A percentile compares a stretch with the other conserved stretches of the same genome.
Conservation (phyloP, 2,113 vertebrate genomes). For the Patagioenas fasciata region DNA sequence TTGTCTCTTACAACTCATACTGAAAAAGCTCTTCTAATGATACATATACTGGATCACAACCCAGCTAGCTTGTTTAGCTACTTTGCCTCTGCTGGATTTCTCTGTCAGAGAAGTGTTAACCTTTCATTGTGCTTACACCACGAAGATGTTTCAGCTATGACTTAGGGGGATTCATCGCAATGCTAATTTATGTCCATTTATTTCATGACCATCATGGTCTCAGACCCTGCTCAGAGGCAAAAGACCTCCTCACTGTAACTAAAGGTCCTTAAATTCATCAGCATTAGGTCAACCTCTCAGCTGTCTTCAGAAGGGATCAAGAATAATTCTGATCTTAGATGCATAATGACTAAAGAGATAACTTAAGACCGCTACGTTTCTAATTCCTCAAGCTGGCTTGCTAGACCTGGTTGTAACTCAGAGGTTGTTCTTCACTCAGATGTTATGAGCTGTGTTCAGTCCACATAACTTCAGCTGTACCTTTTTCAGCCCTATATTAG, state of each 20-base stretch:
- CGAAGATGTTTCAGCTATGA: background rate
- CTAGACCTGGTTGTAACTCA: background rate
- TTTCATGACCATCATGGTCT: background rate
- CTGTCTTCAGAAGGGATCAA: background rate
- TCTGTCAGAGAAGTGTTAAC: background rate
- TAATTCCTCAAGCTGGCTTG: background rate
- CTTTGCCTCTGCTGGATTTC: constrained; percentile 1
- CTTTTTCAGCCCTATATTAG: background rate
- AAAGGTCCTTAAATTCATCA: background rate
- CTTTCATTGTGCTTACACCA: background rate
- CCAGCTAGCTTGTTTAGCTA: background rate
- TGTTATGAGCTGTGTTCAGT: background rate
- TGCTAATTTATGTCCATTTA: background rate
- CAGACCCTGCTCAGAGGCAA: background rate
- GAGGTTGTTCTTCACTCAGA: background rate
- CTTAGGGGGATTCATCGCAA: background rate
- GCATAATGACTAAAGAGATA: background rate
- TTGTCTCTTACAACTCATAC: background rate
- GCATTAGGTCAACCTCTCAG: background rate
- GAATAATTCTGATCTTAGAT: background rate
- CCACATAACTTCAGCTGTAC: background rate
- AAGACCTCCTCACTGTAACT: background rate
- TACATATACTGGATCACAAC: background rate
- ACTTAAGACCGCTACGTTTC: background rate
- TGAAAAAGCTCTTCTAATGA: background rate